phyloP scores from a whole-genome alignment of 2,113 vertebrate species.

The Heteronetta atricapilla region DNA sequence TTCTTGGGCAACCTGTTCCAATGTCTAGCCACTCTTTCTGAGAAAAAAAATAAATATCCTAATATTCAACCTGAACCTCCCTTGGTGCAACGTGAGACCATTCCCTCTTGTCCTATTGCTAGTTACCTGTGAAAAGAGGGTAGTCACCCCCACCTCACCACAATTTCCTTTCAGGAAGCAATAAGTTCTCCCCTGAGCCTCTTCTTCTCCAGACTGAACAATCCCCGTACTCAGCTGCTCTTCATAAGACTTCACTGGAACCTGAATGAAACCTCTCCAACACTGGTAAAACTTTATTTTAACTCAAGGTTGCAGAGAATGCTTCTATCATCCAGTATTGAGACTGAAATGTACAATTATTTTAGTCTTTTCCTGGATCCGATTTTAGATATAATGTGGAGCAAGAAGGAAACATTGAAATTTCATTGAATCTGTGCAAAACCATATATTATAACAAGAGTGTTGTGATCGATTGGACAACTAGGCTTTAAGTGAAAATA shows the following conservation, averaged over 20 bases:
- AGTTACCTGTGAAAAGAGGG: too few species aligned
- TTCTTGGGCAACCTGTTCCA: too few species aligned
- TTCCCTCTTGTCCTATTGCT: too few species aligned
- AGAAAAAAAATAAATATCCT: too few species aligned
- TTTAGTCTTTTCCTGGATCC: neutral
- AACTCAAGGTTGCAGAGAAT: neutral
- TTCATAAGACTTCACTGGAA: neutral
- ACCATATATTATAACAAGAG: neutral
- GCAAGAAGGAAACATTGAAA: neutral
- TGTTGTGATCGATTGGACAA: neutral
- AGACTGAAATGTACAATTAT: neutral
- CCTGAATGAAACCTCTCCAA: neutral
- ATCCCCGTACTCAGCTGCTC: too few species aligned
- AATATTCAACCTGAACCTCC: too few species aligned
- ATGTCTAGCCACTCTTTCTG: too few species aligned
- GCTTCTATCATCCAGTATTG: neutral
- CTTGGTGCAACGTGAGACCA: too few species aligned
- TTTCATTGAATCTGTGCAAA: neutral
- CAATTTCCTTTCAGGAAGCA: too few species aligned
- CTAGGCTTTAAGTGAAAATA: neutral
- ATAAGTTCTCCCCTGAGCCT: too few species aligned
- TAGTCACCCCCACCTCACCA: too few species aligned
- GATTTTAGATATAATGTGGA: neutral
- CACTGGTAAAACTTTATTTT: neutral
- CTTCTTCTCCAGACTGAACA: too few species aligned